Conservation (phyloP, 2,113 vertebrate species). For the Cyphomyrus discorhynchus region DNA sequence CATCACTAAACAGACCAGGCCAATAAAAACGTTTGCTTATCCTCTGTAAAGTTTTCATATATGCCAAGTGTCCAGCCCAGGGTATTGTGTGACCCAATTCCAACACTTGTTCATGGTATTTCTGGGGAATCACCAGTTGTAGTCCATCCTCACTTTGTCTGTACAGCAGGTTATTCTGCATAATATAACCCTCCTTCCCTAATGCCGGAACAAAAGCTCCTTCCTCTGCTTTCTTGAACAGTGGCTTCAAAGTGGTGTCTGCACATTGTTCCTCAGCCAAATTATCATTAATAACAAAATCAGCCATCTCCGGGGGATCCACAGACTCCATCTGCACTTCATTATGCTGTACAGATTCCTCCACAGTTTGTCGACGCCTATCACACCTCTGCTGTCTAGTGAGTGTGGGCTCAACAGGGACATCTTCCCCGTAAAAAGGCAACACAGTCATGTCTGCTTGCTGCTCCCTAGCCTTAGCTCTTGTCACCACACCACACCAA, state of each 20-base stretch:
- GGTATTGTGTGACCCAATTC: background rate
- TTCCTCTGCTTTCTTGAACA: background rate
- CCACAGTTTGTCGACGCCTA: background rate
- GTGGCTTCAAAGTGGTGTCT: background rate
- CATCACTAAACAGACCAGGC: background rate
- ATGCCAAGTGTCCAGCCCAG: background rate
- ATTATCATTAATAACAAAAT: too few relatives aligned
- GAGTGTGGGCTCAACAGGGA: background rate
- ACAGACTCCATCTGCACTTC: too few relatives aligned
- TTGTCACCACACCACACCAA: background rate
- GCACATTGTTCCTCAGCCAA: too few relatives aligned
- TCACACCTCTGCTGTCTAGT: background rate
- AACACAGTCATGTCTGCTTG: background rate
- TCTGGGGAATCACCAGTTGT: background rate
- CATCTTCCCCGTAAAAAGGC: background rate
- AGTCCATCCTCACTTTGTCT: background rate
- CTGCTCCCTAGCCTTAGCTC: background rate
- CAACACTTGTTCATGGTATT: background rate
- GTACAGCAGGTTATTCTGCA: background rate
- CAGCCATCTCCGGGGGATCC: too few relatives aligned
- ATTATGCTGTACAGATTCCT: background rate
- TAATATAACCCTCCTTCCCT: background rate
- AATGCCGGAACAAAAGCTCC: background rate
- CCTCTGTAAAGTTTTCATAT: background rate
- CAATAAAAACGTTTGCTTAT: background rate